These are phyloP conservation scores for Indri indri DNA, from an alignment of 2,113 vertebrate species.

Conservation along the genomic window DNA sequence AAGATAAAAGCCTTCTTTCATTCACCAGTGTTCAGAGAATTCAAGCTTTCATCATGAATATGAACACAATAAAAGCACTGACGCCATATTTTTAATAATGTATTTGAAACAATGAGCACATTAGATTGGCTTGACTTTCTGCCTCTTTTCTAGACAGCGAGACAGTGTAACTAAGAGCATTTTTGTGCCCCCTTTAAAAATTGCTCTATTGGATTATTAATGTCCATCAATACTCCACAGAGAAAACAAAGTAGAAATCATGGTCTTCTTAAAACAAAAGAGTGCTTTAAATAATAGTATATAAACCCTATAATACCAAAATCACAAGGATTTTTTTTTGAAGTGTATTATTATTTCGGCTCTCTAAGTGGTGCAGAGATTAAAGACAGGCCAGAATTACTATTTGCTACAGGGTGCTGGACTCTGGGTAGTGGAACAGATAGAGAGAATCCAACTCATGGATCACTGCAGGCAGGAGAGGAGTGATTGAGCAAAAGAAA, in stretches of 20 bases:
- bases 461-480: neutral
- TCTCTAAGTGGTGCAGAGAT: neutral
- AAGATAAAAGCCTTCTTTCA: neutral
- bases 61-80: neutral
- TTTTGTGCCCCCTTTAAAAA: neutral
- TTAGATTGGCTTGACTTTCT: neutral
- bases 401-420: neutral
- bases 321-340: neutral
- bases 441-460: slow-evolving; percentile 1
- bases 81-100: neutral
- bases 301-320: neutral
- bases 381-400: neutral
- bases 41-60: neutral
- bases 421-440: neutral
- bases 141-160: neutral
- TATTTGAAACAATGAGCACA: neutral
- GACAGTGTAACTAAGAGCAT: neutral
- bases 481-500: neutral
- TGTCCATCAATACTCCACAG: neutral
- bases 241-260: neutral
- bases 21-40: neutral
- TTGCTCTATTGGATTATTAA: neutral
- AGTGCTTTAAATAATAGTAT: neutral
- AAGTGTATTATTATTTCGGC: neutral
- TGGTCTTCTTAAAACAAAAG: neutral